Base-by-base conservation (phyloP, 1,140 invertebrate genomes). In the Phthorimaea operculella region DNA sequence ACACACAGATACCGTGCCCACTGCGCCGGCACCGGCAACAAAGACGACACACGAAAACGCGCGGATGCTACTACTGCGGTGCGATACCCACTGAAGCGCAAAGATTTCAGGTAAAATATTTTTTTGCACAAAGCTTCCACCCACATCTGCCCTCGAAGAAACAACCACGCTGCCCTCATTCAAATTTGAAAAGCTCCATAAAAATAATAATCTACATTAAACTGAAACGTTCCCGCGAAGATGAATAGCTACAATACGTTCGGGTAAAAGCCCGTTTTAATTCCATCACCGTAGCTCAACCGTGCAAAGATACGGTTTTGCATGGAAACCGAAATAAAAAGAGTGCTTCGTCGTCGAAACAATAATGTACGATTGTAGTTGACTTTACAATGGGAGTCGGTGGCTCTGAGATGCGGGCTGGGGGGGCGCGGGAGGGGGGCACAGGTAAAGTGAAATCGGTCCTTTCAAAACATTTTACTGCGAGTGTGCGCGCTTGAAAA, bases 381-480 rank as follows among this genome's bases (percentile, higher is more conserved):
- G 71, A 70, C 72, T 63, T 69, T 66, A 83, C 75, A 84, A 84
- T 81, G 60, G 66, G 51, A 69, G 63, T 63, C 63, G 65, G 51
- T 51, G 42, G 63, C 21, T 21, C 55, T 44, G 72, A 74, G 67
- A 70, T 70, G 72, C 68, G 72, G 77, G 73, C 57, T 57, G 64
- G 64, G 66, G 34, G 53, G 48, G 36, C 21, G 6, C 21, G 2
- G 21, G 21, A 28, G 33, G 21, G 28, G 54, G 48, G 34, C 55
- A 47, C 59, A 65, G 62, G 70, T 62, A 70, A 74, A 74, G 76
- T 72, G 78, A 76, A 82, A 81, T 78, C 79, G 75, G 72, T 79
- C 73, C 80, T 80, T 83, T 81, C 77, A 81, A 82, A 84, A 84
- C 76, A 82, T 82, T 84, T 79, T 74, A 75, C 74, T 70, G 70